A percentile compares a stretch with the other conserved stretches of the same genome.
Conservation (phyloP, 2,113 vertebrate genomes). For the Clarias macrocephalus region DNA sequence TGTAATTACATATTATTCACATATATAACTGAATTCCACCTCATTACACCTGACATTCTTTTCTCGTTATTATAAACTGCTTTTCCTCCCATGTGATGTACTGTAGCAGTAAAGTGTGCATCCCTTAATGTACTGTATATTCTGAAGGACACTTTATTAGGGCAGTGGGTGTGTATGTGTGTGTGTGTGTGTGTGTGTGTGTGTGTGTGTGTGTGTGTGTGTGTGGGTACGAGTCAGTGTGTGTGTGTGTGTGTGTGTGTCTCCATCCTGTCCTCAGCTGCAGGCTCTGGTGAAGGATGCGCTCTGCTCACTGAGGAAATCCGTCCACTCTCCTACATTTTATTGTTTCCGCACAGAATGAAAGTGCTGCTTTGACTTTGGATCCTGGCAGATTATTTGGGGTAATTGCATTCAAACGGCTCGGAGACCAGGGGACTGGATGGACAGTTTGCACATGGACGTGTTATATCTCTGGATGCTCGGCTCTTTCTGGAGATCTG, state of each 20-base stretch:
- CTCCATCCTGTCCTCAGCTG: background rate
- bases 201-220: background rate
- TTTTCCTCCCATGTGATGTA: background rate
- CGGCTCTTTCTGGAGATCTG: slow-evolving; percentile 45
- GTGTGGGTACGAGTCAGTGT: background rate
- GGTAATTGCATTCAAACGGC: background rate
- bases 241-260: background rate
- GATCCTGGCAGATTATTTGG: background rate
- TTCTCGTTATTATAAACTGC: too few relatives aligned
- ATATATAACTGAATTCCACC: background rate
- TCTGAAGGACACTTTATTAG: slow-evolving; percentile 7
- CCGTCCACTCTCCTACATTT: background rate
- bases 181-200: background rate
- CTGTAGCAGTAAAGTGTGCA: background rate
- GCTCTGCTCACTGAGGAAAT: background rate
- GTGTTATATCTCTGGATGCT: slow-evolving; percentile 45
- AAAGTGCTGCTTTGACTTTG: background rate
- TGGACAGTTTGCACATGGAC: slow-evolving; percentile 27
- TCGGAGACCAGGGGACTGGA: background rate
- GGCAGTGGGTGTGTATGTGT: background rate
- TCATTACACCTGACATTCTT: background rate
- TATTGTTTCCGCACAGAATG: background rate
- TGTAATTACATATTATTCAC: background rate
- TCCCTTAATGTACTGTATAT: background rate
- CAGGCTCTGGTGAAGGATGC: background rate